A percentile compares a stretch with the other conserved stretches of the same genome.
Conservation (phyloP, 2,888 invertebrate genomes). For the Cryptocephalus moraei region DNA sequence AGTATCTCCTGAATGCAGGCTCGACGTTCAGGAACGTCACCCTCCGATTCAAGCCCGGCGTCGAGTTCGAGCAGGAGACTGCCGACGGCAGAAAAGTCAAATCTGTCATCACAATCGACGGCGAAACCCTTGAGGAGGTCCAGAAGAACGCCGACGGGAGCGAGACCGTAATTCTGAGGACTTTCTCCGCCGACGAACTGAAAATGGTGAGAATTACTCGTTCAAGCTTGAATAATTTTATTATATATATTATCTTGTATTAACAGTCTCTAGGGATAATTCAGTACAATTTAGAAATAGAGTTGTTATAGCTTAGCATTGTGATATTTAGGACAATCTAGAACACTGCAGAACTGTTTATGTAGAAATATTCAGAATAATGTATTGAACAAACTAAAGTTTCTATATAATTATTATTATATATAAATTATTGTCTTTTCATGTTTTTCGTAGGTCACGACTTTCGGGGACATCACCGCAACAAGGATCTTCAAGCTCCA, state of each 20-base stretch:
- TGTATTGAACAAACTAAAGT: not conserved
- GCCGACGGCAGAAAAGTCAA: conserved; percentile 82
- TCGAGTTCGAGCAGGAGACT: conserved; percentile 85
- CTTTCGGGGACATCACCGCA: conserved; percentile 21
- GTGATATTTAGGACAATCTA: no score
- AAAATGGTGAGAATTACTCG: conserved; percentile 48
- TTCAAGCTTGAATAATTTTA: not conserved
- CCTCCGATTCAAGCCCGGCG: conserved; percentile 70
- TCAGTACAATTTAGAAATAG: no score
- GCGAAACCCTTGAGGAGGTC: conserved; percentile 68
- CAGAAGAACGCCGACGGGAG: conserved; percentile 65
- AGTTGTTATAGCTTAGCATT: no score
- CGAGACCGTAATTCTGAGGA: conserved; percentile 56
- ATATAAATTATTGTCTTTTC: not conserved
- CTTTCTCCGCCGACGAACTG: conserved; percentile 64
- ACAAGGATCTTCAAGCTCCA: conserved; percentile 28
- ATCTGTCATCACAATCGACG: conserved; percentile 65
- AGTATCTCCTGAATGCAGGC: conserved; percentile 65
- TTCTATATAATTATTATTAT: no score
- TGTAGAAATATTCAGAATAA: not conserved
- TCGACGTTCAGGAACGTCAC: conserved; percentile 84
- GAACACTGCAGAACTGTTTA: no score
- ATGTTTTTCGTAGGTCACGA: conserved; percentile 23
- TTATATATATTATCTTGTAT: no score
- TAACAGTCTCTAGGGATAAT: no score